Base-by-base conservation (phyloP, 2,113 vertebrate genomes). In the Equus quagga region DNA sequence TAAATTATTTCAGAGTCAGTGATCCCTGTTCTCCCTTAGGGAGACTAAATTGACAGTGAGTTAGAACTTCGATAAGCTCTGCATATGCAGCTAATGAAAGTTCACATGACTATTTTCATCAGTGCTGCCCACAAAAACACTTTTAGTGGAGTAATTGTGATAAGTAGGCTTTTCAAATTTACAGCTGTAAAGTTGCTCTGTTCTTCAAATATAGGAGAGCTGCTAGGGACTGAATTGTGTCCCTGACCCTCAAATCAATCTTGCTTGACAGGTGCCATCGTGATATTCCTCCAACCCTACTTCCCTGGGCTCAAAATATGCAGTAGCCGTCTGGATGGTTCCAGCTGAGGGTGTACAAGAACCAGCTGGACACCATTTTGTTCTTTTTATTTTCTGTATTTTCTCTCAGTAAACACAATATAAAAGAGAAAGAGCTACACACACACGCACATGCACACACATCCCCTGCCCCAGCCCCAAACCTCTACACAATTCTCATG, bases 151-250 rank as follows among this genome's bases (percentile, higher is more conserved):
- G 21, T 62, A 86, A 28, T 15, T 5, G 0, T 24, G 41, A 26
- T 56, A 95, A 85, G 41, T 58, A 62, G n/a, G 8, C 44, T 79
- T 92, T 91, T 84, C 21, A 83, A 92, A 69, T 86, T 69, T 64
- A 75, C 17, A n/a, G 41, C 15, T 90, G n/a, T 82, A n/a, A 70
- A 69, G 4, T 67, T 89, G 58, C 23, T 54, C 15, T 18, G 5
- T 81, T 96, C 67, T 88, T 96, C 51, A 69, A 83, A 94, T 64
- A 83, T 0, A 75, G 58, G 19, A 70, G 31, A 64, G 6, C 10
- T 89, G 46, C 44, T 69, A 8, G 60, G 11, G 67, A 41, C 26
- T 92, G 76, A 72, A 36, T 26, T 72, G 65, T 65, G 3, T 11
- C 31, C 51, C 4, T 14, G 3, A 54, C 13, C 46, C 26, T 26